Evolutionary conservation across 1,140 invertebrate genomes (phyloP).

Genomic region (Teleopsis dalmanni): DNA sequence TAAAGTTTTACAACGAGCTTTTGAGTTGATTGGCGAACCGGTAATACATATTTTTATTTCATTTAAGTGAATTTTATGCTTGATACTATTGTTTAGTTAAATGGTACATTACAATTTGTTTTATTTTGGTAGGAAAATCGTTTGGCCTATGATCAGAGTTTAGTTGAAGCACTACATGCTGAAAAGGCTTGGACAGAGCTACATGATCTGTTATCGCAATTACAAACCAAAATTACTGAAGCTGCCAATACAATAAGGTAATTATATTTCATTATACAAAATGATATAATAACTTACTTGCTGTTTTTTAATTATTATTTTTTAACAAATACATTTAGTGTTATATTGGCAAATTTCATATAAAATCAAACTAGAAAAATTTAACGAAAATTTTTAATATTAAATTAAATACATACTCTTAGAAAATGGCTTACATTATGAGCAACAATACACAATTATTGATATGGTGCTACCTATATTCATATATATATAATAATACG

Average conservation of each 20-base stretch:
- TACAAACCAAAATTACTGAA: conserved; percentile 90
- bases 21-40: conserved; percentile 88
- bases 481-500: no score
- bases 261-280: neutral
- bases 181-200: conserved; percentile 79
- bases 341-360: no score
- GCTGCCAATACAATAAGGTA: conserved; percentile 78
- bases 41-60: conserved; percentile 47
- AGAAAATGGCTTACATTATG: neutral
- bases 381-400: neutral
- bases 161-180: conserved; percentile 66
- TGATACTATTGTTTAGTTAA: neutral
- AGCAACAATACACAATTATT: no score
- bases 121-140: conserved; percentile 59
- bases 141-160: conserved; percentile 62
- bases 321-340: no score
- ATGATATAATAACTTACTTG: neutral
- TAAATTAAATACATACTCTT: neutral
- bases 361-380: no score
- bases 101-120: neutral
- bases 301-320: no score
- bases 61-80: neutral
- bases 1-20: conserved; percentile 89
- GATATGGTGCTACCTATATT: no score
- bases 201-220: conserved; percentile 70